phyloP scores from a whole-genome alignment of 1,140 invertebrate genomes.

The Pseudomyrmex pallidus region DNA sequence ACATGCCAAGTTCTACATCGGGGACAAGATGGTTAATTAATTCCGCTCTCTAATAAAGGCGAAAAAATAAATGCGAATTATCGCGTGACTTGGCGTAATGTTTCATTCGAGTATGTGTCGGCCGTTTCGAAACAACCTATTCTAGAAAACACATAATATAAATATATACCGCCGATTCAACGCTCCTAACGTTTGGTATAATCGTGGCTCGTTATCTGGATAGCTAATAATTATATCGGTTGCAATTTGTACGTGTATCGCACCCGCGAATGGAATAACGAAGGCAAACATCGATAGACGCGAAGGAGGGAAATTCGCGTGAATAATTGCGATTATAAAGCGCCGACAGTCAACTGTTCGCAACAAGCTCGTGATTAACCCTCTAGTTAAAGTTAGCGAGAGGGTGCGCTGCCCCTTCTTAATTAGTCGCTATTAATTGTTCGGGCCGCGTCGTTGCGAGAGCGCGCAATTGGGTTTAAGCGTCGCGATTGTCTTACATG shows the following conservation, averaged over 20 bases:
- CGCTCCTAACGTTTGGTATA: no score
- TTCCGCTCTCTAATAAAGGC: slow-evolving; percentile 7
- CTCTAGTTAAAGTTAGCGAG: slow-evolving; percentile 13
- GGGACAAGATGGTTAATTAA: slow-evolving; percentile 10
- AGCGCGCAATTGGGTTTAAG: slow-evolving; percentile 65
- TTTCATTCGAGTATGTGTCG: no score
- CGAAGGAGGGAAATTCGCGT: slow-evolving; percentile 19
- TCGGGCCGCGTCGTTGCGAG: slow-evolving; percentile 35
- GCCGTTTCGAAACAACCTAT: no score
- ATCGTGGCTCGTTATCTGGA: no score
- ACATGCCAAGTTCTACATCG: slow-evolving; percentile 10
- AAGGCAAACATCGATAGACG: background rate
- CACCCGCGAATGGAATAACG: background rate
- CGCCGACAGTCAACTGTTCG: slow-evolving; percentile 56
- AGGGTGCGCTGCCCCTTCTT: slow-evolving; percentile 58
- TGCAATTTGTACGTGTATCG: background rate
- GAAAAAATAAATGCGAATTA: slow-evolving; percentile 1
- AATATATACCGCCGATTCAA: no score
- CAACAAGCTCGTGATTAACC: slow-evolving; percentile 65
- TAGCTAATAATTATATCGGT: no score
- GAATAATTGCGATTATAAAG: slow-evolving; percentile 67
- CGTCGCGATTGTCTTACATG: slow-evolving; percentile 66
- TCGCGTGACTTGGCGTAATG: background rate
- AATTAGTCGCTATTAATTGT: slow-evolving; percentile 72
- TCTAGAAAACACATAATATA: no score